Evolutionary conservation across 92 coral and sea anemone genomes (phyloP), one percentile per base, ranked within the genome.

Genomic region (Desmophyllum pertusum): DNA sequence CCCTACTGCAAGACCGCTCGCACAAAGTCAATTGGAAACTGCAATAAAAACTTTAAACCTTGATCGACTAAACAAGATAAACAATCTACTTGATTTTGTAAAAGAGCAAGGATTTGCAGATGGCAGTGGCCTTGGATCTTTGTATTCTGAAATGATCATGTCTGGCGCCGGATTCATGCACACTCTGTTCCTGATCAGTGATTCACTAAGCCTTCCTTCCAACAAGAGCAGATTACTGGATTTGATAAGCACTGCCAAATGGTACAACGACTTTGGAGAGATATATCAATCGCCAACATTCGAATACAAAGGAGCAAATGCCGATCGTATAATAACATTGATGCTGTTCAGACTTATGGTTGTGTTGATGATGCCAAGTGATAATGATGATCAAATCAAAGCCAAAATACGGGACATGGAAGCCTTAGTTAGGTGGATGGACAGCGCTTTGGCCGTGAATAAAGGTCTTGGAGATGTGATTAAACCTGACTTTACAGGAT

Each of bases 241-340:
- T 66, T 66, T 66, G 71, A 66, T 66, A 66, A 33, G 5, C 25
- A 31, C 71, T 3, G 85, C 90, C 91, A 87, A 85, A 77, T 93
- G 96, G 96, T 93, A 84, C 87, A 85, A 61, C 62, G 89, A 88
- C 52, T 88, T 93, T 51, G 91, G 91, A 42, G 97, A 90, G 78
- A 80, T 93, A 14, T 93, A 88, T 48, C 97, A 93, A 55, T 21
- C 31, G 61, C 74, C 64, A 10, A 27, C 71, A 35, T 82, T 82
- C 23, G 86, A 82, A 76, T 68, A 42, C 59, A 73, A 81, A 55
- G 95, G 95, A 29, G 90, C 95, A 3, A 91, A 95, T 29, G 91
- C 94, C n/a, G 94, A 94, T 69, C 89, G 95, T 3, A 86, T 94
- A 84, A 87, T 87, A 36, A 91, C 95, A 38, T 37, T 83, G 30